Base-by-base conservation (phyloP, 2,113 vertebrate genomes). In the Sphaerodactylus townsendi region DNA sequence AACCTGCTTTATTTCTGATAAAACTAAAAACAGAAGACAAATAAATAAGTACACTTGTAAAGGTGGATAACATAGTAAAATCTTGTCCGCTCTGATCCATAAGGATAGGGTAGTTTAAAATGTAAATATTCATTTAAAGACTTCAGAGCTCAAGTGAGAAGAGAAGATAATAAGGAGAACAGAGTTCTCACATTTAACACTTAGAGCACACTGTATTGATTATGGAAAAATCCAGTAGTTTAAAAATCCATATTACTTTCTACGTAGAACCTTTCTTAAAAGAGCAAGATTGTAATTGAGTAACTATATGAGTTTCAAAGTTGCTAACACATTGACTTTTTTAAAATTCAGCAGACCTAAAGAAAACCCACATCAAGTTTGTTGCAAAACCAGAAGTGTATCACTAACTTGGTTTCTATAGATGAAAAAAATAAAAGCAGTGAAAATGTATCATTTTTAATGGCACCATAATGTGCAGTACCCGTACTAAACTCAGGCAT, bases 231-330 rank as follows among this genome's bases (percentile, higher is more conserved):
- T 23, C 25, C 78, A 79, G 30, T 70, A 1, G 5, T 15, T 79
- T 50, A 56, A 66, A 50, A 65, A 79, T 79, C 70, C 2, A 19
- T 69, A 30, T 53, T 56, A 62, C 15, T 33, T 87, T 83, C 84
- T 73, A 71, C 88, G 79, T 88, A 44, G 83, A 84, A 88, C 50
- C 21, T 71, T 86, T 65, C 77, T 78, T 79, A 72, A 90, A 90
- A 89, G 65, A 48, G 7, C 73, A 77, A 88, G 2, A 75, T 30
- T 75, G 33, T 79, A 81, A 80, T 80, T 89, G 79, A 85, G 91
- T 56, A 69, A 85, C 66, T 74, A 48, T 83, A 79, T 41, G 4
- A 81, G 44, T 39, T 89, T 87, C 80, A 81, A 87, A 88, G 56
- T 80, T 87, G 79, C 39, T 88, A 88, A 8, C 64, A 30, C 30